Base-by-base conservation (phyloP, 1,140 invertebrate genomes). In the Drosophila kohkoa region DNA sequence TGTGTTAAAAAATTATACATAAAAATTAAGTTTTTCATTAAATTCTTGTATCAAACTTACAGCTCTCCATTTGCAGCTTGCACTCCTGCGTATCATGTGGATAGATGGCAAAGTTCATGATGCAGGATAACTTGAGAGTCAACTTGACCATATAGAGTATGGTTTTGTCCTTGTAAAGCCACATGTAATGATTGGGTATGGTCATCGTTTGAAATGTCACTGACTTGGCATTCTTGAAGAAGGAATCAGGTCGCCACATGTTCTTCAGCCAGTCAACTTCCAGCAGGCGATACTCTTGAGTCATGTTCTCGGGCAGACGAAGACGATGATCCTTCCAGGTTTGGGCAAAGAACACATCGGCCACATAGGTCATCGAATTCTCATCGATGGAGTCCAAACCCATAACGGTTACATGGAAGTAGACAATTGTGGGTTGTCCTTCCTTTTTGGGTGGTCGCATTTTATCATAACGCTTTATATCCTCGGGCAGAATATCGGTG, bases 151-250 rank as follows among this genome's bases (percentile, higher is more conserved):
- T 97, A 85, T 97, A 97, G 1, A 97, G 92, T 62, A 97, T 97
- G 1, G 96, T 97, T 92, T 97, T 97, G 88, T 97, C 96, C 91
- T 97, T 97, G 91, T 97, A 97, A 8, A 97, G 92, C 97, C 97
- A 97, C 77, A 97, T 94, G 78, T 97, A 97, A 89, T 98, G 97
- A 93, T 98, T 98, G 0, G 97, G 97, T 75, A 98, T 97, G 48
- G 97, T 98, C 97, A 98, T 98, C 0, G 97, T 97, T 92, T 98
- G 97, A 89, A 98, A 98, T 2, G 97, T 98, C 0, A 98, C 97
- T 6, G 96, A 96, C 93, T 98, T 98, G 35, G 97, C 97, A 92
- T 97, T 97, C 92, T 97, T 97, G 92, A 97, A 97, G 92, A 97
- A 97, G 0, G 96, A 97, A 93, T 97, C 97, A 0, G 97, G 97